These are phyloP conservation scores for Flexamia atlantica DNA, from an alignment of 2,888 invertebrate species.

Conservation along the genomic window DNA sequence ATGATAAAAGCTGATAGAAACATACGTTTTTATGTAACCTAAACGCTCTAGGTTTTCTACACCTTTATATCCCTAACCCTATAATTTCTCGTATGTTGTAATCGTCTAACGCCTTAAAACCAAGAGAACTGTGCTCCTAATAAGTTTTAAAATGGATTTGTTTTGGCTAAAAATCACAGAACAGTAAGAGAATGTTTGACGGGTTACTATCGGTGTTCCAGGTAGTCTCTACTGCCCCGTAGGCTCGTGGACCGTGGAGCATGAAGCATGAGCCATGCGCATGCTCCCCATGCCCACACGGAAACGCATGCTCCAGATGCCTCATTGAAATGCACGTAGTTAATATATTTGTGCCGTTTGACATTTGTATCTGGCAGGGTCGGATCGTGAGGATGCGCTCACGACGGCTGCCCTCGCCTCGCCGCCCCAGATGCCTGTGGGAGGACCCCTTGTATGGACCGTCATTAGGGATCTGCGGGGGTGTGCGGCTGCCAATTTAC, in stretches of 20 bases:
- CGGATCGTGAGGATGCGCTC: constrained; percentile 52
- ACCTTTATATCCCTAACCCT: too few relatives aligned
- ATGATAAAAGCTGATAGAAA: too few relatives aligned
- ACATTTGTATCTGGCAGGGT: constrained; percentile 57
- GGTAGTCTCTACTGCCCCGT: too few relatives aligned
- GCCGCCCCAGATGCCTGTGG: not conserved
- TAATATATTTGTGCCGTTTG: constrained; percentile 60
- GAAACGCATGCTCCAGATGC: constrained; percentile 60
- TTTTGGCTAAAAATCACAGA: too few relatives aligned
- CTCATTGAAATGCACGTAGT: constrained; percentile 59
- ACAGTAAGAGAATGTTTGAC: too few relatives aligned
- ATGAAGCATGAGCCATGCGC: constrained; percentile 25
- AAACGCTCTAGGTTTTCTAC: too few relatives aligned
- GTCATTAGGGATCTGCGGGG: constrained; percentile 43
- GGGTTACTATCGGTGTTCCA: too few relatives aligned
- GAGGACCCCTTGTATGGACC: constrained; percentile 27
- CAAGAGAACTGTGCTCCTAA: too few relatives aligned
- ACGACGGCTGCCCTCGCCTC: constrained; percentile 13
- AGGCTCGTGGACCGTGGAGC: not conserved
- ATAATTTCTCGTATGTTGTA: too few relatives aligned
- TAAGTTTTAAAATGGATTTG: too few relatives aligned
- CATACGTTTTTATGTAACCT: too few relatives aligned
- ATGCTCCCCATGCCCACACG: constrained; percentile 35
- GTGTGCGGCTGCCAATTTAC: constrained; percentile 48
- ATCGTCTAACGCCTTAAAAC: too few relatives aligned